These are phyloP conservation scores for Atractosteus spatula DNA, from an alignment of 2,113 vertebrate species.

Conservation along the genomic window DNA sequence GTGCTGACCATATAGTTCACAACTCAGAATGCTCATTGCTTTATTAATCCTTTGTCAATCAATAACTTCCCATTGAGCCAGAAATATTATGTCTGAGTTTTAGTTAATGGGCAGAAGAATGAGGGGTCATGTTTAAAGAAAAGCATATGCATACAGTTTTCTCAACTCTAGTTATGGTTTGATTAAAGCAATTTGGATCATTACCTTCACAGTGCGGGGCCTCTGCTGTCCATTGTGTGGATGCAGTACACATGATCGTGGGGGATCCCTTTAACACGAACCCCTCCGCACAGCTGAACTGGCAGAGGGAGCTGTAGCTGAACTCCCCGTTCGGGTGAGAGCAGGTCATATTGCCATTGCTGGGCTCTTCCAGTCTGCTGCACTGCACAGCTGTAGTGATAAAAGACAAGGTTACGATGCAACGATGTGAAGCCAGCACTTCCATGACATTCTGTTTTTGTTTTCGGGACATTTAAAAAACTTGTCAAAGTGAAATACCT, in stretches of 20 bases:
- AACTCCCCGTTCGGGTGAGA: slow-evolving; percentile 47
- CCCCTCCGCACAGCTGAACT: slow-evolving; percentile 62
- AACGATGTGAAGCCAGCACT: neutral
- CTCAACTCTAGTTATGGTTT: too few relatives aligned
- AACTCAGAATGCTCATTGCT: neutral
- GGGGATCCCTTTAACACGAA: slow-evolving; percentile 54
- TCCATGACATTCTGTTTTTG: neutral
- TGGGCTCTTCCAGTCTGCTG: slow-evolving; percentile 23
- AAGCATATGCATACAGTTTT: neutral
- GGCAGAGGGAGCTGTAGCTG: slow-evolving; percentile 66
- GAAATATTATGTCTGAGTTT: neutral
- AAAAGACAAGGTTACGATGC: neutral
- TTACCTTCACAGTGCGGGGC: slow-evolving; percentile 69
- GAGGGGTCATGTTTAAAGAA: too few relatives aligned
- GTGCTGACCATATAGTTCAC: neutral
- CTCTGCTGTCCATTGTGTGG: slow-evolving; percentile 59
- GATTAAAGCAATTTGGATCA: neutral
- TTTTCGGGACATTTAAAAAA: too few relatives aligned
- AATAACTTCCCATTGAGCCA: neutral
- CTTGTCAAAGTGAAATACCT: slow-evolving; percentile 24
- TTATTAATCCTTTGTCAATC: neutral
- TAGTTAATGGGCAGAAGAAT: too few relatives aligned
- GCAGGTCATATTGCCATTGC: slow-evolving; percentile 58
- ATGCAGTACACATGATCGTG: slow-evolving; percentile 51
- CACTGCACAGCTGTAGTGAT: slow-evolving; percentile 51